Evolutionary conservation across 2,888 invertebrate species (phyloP).

Genomic region (Rotaria magnacalcarata): DNA sequence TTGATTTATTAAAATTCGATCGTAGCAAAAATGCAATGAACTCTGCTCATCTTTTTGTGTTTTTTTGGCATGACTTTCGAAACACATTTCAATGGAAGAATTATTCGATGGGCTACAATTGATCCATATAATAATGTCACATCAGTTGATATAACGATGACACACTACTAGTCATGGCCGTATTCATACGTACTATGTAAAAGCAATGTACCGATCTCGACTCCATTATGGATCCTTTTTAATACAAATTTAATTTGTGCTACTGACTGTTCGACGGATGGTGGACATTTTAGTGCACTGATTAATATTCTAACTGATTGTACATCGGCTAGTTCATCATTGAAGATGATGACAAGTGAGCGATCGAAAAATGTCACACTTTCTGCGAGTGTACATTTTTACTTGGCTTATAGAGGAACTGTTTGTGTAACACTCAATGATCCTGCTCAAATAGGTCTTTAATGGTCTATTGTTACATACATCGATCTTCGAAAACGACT

Average conservation of each 20-base stretch:
- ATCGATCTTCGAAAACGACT: background rate
- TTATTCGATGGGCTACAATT: background rate
- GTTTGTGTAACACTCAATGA: background rate
- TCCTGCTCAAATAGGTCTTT: background rate
- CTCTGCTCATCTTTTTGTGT: too few species aligned
- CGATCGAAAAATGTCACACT: background rate
- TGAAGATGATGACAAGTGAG: background rate
- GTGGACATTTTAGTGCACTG: background rate
- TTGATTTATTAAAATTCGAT: too few species aligned
- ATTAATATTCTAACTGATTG: background rate
- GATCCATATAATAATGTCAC: background rate
- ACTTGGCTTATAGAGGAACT: background rate
- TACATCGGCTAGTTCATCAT: background rate
- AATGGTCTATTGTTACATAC: background rate
- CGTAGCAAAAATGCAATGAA: too few species aligned
- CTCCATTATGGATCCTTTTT: too few species aligned
- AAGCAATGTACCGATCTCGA: background rate
- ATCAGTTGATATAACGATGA: background rate
- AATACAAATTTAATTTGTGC: background rate
- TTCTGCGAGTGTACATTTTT: background rate
- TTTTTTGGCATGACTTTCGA: background rate
- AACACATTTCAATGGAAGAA: background rate
- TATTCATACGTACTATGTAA: background rate
- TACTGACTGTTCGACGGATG: background rate
- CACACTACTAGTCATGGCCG: background rate